phyloP scores from a whole-genome alignment of 2,797 vertebrate genomes.

The Esox lucius region DNA sequence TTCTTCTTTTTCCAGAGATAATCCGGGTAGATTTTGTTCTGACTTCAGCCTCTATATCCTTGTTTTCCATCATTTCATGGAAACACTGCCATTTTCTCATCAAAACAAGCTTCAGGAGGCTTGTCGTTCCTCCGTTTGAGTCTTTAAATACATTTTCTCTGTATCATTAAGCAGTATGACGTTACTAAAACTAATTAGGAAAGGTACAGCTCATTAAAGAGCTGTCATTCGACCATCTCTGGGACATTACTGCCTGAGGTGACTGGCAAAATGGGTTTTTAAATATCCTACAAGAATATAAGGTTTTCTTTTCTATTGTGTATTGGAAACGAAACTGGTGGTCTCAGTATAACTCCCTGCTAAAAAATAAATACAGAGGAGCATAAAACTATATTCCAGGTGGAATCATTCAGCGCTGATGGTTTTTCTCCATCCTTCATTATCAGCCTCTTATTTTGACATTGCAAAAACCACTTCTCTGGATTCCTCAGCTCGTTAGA shows the following conservation, averaged over 20 bases:
- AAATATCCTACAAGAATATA: too few species aligned
- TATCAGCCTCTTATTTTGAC: too few species aligned
- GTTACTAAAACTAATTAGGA: constrained; percentile 43
- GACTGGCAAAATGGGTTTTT: too few species aligned
- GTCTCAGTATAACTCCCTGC: too few species aligned
- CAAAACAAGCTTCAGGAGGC: constrained; percentile 59
- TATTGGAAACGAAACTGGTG: too few species aligned
- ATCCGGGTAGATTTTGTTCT: constrained; percentile 40
- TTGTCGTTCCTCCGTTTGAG: constrained; percentile 48
- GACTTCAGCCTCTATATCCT: constrained; percentile 47
- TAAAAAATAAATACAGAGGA: too few species aligned
- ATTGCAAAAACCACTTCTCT: too few species aligned
- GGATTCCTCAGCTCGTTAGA: too few species aligned
- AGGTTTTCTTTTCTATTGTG: too few species aligned
- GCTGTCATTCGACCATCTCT: constrained; percentile 3
- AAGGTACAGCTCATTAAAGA: constrained; percentile 14
- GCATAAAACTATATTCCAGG: too few species aligned
- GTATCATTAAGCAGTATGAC: constrained; percentile 52
- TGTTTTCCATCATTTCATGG: constrained; percentile 56
- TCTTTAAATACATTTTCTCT: constrained; percentile 60
- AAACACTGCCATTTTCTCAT: constrained; percentile 70
- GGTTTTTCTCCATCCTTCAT: too few species aligned
- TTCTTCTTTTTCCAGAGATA: constrained; percentile 22
- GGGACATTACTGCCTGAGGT: background rate
- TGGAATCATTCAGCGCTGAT: too few species aligned